Base-by-base conservation (phyloP, 2,888 invertebrate species). In the Noctua pronuba region DNA sequence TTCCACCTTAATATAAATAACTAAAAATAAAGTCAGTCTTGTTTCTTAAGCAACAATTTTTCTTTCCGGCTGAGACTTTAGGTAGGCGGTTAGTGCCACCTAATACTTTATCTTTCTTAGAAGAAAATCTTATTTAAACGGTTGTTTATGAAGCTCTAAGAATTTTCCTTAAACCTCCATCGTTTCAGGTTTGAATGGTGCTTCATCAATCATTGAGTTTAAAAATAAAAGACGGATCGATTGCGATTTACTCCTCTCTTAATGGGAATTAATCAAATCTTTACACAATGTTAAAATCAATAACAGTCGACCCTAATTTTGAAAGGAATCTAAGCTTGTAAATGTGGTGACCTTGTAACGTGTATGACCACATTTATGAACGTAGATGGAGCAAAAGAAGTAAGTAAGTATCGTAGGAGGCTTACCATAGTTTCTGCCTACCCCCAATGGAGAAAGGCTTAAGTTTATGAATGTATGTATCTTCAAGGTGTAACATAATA, bases 91-190 rank as follows among this genome's bases (percentile, higher is more conserved):
- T 83, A 82, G 52, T 72, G 46, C 38, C 68, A 73, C 28, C 35
- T 62, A 55, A 69, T 41, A 69, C 67, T 79, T 74, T 75, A 64
- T 64, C 49, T 73, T 74, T 82, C 78, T 83, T 74, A 83, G 77
- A 78, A 78, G 55, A 46, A 85, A 65, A 41, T 24, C 67, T 80
- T 83, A 79, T 74, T 75, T 73, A 55, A 80, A 75, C n/a, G 52
- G 44, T 55, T 71, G 68, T 71, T 81, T 88, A 88, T 86, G 83
- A 88, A 88, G 84, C 78, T 80, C 79, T 88, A 87, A 86, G 82
- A 88, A 90, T 91, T 91, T 82, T 70, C n/a, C 24, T 90, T 89
- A 91, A 84, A 88, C 91, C 85, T 91, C 90, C 90, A 91, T 92
- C 91, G 91, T 91, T 93, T 91, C 89, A 91, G 88, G 83, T 84